Conservation (phyloP, 2,888 invertebrate species). For the Pasiphila rectangulata region DNA sequence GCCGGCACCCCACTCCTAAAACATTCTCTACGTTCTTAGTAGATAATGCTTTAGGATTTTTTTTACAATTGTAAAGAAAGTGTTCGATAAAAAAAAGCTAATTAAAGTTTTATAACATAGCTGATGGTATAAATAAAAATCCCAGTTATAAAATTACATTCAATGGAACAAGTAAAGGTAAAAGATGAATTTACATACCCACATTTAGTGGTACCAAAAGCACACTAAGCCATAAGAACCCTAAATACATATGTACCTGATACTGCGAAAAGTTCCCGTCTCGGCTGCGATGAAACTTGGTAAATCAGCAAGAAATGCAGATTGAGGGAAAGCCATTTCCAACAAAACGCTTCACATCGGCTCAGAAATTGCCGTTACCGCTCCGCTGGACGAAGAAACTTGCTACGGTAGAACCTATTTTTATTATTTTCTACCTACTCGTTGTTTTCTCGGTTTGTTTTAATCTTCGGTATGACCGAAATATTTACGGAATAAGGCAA, state of each 20-base stretch:
- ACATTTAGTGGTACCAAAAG: no score
- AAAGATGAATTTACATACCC: no score
- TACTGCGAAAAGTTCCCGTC: slow-evolving; percentile 55
- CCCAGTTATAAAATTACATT: no score
- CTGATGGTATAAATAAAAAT: no score
- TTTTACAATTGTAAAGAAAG: no score
- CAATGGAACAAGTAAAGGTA: no score
- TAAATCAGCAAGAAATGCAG: slow-evolving; percentile 82
- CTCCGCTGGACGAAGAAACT: slow-evolving; percentile 72
- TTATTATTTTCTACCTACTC: slow-evolving; percentile 68
- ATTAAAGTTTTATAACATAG: no score
- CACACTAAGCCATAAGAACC: no score
- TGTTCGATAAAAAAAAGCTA: no score
- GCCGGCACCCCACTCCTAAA: no score
- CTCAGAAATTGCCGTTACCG: slow-evolving; percentile 76
- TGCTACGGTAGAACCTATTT: slow-evolving; percentile 73
- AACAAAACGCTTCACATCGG: slow-evolving; percentile 78
- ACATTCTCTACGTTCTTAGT: no score
- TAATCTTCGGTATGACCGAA: slow-evolving; percentile 55
- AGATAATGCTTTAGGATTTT: no score
- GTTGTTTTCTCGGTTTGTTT: slow-evolving; percentile 64
- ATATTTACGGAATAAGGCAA: not conserved
- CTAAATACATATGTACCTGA: not conserved
- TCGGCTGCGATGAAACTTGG: slow-evolving; percentile 72
- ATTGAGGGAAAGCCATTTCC: slow-evolving; percentile 80